Conservation (phyloP, 2,888 invertebrate genomes). For the Hermaeophaga mercurialis region DNA sequence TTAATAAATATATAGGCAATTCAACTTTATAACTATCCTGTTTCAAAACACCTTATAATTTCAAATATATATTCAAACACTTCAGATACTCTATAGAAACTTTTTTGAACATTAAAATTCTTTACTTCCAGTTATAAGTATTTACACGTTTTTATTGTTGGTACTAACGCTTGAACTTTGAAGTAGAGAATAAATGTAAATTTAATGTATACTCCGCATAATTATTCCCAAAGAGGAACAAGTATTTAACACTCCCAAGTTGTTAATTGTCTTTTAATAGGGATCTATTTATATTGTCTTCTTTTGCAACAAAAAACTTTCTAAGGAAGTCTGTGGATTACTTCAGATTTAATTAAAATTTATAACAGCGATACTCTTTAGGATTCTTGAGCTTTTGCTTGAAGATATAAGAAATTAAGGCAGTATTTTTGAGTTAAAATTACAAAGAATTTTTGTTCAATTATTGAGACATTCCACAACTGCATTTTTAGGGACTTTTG, state of each 20-base stretch:
- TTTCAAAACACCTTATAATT: too few relatives aligned
- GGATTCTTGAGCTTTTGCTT: too few relatives aligned
- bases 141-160: slow-evolving; percentile 40
- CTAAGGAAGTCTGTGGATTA: background rate
- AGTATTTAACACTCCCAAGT: slow-evolving; percentile 36
- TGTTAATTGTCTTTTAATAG: slow-evolving; percentile 37
- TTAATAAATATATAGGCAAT: too few relatives aligned
- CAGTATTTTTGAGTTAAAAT: too few relatives aligned
- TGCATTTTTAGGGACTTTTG: too few relatives aligned
- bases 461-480: too few relatives aligned
- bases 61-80: slow-evolving; percentile 7
- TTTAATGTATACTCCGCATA: slow-evolving; percentile 36
- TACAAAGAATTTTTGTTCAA: too few relatives aligned
- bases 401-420: too few relatives aligned
- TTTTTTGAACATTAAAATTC: slow-evolving; percentile 39
- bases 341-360: background rate
- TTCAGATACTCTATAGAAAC: slow-evolving; percentile 1
- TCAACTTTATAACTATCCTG: too few relatives aligned
- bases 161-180: slow-evolving; percentile 28
- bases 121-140: slow-evolving; percentile 33
- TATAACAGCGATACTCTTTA: too few relatives aligned
- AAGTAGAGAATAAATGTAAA: slow-evolving; percentile 36
- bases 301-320: background rate
- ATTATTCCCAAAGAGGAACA: slow-evolving; percentile 34
- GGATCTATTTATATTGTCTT: slow-evolving; percentile 3